Conservation (phyloP, 2,888 invertebrate species). For the Pherbina coryleti region DNA sequence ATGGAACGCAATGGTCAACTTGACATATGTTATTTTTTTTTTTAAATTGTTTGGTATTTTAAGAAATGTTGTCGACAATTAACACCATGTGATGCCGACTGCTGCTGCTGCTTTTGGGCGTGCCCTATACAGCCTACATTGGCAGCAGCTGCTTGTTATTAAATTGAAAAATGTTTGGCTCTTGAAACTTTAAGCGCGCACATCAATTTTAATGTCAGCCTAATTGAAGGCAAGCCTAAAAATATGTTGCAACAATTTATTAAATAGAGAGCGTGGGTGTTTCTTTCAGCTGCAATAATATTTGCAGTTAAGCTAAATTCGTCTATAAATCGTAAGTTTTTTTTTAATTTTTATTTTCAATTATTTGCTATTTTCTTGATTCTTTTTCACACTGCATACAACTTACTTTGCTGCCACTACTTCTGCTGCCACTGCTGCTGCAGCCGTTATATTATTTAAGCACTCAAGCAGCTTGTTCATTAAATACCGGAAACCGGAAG, state of each 20-base stretch:
- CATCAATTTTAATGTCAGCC: background rate
- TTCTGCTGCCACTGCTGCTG: background rate
- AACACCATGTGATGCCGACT: too few relatives aligned
- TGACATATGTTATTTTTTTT: too few relatives aligned
- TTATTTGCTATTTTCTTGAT: background rate
- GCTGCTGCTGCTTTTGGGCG: too few relatives aligned
- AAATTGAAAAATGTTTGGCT: background rate
- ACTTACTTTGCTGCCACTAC: background rate
- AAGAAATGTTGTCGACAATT: too few relatives aligned
- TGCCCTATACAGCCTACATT: too few relatives aligned
- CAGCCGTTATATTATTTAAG: slow-evolving; percentile 22
- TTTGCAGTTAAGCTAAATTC: too few relatives aligned
- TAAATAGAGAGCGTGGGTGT: too few relatives aligned
- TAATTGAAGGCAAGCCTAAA: background rate
- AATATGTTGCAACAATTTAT: too few relatives aligned
- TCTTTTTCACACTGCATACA: background rate
- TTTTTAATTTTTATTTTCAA: background rate
- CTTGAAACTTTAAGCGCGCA: background rate
- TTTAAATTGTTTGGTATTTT: too few relatives aligned
- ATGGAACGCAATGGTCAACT: too few relatives aligned
- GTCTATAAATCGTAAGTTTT: background rate
- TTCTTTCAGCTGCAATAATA: too few relatives aligned
- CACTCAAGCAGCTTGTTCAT: slow-evolving; percentile 30
- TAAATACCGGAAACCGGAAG: slow-evolving; percentile 37
- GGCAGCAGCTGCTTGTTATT: too few relatives aligned